Conservation (phyloP, 2,797 vertebrate genomes). For the Bradypodion pumilum region DNA sequence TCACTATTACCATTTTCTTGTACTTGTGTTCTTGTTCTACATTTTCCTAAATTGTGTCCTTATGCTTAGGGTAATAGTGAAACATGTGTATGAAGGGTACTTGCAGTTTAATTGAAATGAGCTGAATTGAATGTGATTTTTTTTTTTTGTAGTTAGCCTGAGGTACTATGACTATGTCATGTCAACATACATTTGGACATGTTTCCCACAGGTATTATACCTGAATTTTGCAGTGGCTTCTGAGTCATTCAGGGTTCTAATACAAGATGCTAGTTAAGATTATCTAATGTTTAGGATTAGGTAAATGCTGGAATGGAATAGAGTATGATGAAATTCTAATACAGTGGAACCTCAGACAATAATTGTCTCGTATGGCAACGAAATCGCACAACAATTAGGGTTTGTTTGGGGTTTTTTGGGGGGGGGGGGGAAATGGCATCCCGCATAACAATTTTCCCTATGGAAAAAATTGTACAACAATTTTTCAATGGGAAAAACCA, state of each 20-base stretch:
- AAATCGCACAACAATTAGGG: too few relatives aligned
- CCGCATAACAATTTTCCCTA: too few relatives aligned
- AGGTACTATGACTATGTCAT: background rate
- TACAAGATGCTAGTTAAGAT: slow-evolving; percentile 5
- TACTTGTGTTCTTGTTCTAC: background rate
- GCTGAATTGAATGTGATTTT: background rate
- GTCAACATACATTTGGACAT: background rate
- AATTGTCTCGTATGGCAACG: too few relatives aligned
- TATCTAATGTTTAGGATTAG: background rate
- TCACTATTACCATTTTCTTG: background rate
- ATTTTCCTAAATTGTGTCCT: background rate
- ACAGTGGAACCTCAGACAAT: too few relatives aligned
- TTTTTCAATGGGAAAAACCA: too few relatives aligned
- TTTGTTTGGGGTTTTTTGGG: too few relatives aligned
- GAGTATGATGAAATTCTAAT: too few relatives aligned
- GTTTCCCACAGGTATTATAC: slow-evolving; percentile 28
- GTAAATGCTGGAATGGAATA: too few relatives aligned
- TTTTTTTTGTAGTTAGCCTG: background rate
- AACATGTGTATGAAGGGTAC: background rate
- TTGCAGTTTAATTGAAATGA: too few relatives aligned
- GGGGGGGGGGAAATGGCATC: too few relatives aligned
- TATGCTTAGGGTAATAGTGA: background rate
- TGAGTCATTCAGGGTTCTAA: background rate
- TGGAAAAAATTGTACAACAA: too few relatives aligned
- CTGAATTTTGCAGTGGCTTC: background rate